Base-by-base conservation (phyloP, 1,140 invertebrate species). In the Euschistus heros region DNA sequence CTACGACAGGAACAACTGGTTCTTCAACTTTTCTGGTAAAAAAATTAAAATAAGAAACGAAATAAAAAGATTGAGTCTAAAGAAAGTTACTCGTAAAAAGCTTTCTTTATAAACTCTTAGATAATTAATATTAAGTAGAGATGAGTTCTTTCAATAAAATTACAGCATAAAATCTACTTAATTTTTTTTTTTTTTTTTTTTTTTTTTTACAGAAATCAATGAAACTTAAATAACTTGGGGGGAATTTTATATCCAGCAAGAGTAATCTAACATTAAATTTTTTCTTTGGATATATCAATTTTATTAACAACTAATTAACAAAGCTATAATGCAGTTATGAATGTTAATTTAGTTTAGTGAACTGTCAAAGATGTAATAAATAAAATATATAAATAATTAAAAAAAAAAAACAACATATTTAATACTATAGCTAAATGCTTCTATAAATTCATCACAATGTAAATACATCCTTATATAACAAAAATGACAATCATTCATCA, bases 21-120 rank as follows among this genome's bases (percentile, higher is more conserved):
- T 67, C 66, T 26, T 67, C 66, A n/a, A 59, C 66, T 46, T 60
- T 47, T 22, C 66, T 68, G 57, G 15, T 66, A 66, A 52, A 4
- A 18, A 64, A 64, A 64, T 5, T 6, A 20, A 62, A 33, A 44
- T 4, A 18, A n/a, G n/a, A n/a, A n/a, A n/a, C n/a, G n/a, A n/a
- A n/a, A n/a, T n/a, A n/a, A n/a, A 27, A 33, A 27, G 14, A 55
- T 55, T 55, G 8, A 55, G 42, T 44, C 17, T 8, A 55, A 13
- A 55, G 7, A 8, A 55, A n/a, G 17, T 10, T 13, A 55, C 8
- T 13, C 8, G 52, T 55, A 24, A 55, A 55, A n/a, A n/a, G n/a
- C n/a, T n/a, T n/a, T n/a, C n/a, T n/a, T n/a, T n/a, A n/a, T n/a
- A n/a, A n/a, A n/a, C n/a, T n/a, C n/a, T n/a, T n/a, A n/a, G n/a